Percentiles rank a stretch among this genome's conserved stretches.
These are phyloP conservation scores for Panagrolaimus sp. DNA, from an alignment of 1,140 invertebrate genomes.

Conservation along the genomic window DNA sequence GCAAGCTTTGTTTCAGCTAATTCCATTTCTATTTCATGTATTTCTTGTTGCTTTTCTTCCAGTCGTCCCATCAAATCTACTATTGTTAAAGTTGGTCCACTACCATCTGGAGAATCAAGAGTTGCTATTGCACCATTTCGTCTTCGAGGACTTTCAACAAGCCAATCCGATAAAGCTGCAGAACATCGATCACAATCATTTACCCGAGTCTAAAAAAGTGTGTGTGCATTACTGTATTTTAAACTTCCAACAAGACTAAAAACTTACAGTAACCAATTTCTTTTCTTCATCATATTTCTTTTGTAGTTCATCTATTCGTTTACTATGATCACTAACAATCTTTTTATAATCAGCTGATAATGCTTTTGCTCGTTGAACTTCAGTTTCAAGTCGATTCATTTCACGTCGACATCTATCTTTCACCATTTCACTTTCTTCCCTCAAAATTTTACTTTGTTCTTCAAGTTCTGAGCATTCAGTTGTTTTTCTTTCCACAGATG, in stretches of 20 bases:
- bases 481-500: slow-evolving; percentile 73
- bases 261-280: slow-evolving; percentile 19
- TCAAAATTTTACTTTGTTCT: slow-evolving; percentile 75
- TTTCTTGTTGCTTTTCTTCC: slow-evolving; percentile 15
- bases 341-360: slow-evolving; percentile 85
- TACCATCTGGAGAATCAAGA: slow-evolving; percentile 1
- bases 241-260: too few relatives aligned
- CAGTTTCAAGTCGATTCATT: slow-evolving; percentile 69
- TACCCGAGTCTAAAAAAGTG: not conserved
- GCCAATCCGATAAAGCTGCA: not conserved
- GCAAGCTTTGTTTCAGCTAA: slow-evolving; percentile 91
- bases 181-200: not conserved
- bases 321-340: slow-evolving; percentile 39
- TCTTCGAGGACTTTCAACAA: slow-evolving; percentile 1
- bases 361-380: slow-evolving; percentile 68
- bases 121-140: not conserved
- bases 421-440: slow-evolving; percentile 67
- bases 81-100: not conserved
- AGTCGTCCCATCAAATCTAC: slow-evolving; percentile 1
- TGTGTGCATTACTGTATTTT: too few relatives aligned
- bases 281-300: slow-evolving; percentile 23
- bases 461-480: slow-evolving; percentile 70
- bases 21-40: slow-evolving; percentile 74
- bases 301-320: slow-evolving; percentile 31
- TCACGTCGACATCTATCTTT: slow-evolving; percentile 78